Percentiles rank a stretch among this genome's conserved stretches.
Conservation (phyloP, 2,113 vertebrate species). For the Mustela nigripes region DNA sequence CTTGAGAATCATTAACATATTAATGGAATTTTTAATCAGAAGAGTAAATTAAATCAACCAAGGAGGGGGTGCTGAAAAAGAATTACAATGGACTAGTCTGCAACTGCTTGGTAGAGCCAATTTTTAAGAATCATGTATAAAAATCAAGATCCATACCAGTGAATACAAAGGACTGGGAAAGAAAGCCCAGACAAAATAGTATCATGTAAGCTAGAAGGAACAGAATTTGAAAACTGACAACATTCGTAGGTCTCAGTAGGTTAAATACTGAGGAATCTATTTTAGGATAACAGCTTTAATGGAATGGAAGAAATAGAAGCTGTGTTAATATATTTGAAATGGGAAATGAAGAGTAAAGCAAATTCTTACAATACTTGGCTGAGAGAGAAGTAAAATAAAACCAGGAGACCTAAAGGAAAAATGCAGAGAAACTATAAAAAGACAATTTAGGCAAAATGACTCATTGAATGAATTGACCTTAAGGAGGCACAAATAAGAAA, state of each 20-base stretch:
- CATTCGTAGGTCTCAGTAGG: background rate
- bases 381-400: background rate
- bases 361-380: background rate
- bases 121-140: background rate
- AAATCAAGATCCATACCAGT: background rate
- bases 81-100: background rate
- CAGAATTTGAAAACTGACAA: background rate
- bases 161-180: background rate
- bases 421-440: background rate
- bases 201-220: background rate
- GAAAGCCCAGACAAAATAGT: background rate
- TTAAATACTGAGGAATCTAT: background rate
- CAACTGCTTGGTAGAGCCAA: background rate
- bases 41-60: background rate
- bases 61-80: background rate
- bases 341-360: background rate
- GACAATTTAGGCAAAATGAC: background rate
- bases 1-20: background rate
- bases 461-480: background rate
- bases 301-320: background rate
- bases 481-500: constrained; percentile 16
- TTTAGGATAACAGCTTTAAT: background rate
- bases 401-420: background rate
- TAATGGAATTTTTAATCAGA: constrained; percentile 28
- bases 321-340: background rate